Evolutionary conservation across 2,797 vertebrate species (phyloP).

Genomic region (Scolopax bukidnonensis): DNA sequence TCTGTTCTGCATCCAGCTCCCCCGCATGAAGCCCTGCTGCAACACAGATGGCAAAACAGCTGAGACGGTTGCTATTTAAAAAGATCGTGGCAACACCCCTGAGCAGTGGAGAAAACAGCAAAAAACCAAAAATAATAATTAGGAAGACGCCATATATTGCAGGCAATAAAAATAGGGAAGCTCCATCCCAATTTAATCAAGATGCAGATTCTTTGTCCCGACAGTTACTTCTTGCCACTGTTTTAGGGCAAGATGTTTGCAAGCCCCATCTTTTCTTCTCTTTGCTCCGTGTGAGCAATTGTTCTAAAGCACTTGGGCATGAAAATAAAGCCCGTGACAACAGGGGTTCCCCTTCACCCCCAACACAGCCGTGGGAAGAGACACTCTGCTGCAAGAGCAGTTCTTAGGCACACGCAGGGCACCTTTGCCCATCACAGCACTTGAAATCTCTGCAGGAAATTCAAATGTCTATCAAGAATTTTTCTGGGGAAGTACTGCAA

Average conservation of each 20-base stretch:
- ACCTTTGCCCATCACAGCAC: not conserved
- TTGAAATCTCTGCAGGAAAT: too few species aligned
- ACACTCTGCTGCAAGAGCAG: not conserved
- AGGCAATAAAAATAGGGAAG: not conserved
- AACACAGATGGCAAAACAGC: not conserved
- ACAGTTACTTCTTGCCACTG: not conserved
- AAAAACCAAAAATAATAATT: not conserved
- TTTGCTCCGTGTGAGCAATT: not conserved
- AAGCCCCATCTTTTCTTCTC: not conserved
- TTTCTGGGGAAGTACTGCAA: fast-evolving
- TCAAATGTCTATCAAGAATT: not conserved
- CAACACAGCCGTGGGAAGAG: not conserved
- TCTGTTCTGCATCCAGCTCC: not conserved
- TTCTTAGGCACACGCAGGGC: fast-evolving
- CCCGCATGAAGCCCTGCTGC: not conserved
- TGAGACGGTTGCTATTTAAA: not conserved
- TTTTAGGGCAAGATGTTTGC: not conserved
- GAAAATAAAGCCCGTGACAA: constrained; percentile 15
- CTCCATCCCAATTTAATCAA: not conserved
- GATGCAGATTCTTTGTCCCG: fast-evolving
- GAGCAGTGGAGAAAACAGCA: not conserved
- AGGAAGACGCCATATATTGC: not conserved
- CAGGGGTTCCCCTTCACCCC: not conserved
- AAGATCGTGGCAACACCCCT: not conserved
- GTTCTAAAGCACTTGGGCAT: constrained; percentile 38